Evolutionary conservation across 2,797 vertebrate species (phyloP).

Genomic region (Pantherophis vulpinus): DNA sequence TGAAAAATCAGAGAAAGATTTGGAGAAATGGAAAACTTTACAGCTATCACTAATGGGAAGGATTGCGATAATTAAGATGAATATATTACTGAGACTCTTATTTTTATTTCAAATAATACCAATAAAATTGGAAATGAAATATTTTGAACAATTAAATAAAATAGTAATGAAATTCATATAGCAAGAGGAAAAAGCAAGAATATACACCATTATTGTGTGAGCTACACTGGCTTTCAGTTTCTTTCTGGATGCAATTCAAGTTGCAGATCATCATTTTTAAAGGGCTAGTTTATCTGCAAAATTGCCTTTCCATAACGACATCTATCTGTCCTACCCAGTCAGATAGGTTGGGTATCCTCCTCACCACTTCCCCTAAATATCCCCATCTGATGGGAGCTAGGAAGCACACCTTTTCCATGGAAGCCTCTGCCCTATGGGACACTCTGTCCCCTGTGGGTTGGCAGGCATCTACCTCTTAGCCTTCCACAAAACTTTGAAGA

Average conservation of each 20-base stretch:
- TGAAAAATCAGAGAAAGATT: too few relatives aligned
- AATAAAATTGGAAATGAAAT: too few relatives aligned
- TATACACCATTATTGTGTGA: neutral
- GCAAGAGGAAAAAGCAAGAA: too few relatives aligned
- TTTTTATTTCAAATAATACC: too few relatives aligned
- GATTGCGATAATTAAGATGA: too few relatives aligned
- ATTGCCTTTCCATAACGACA: neutral
- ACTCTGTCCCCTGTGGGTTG: neutral
- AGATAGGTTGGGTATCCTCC: neutral
- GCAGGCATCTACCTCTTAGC: neutral
- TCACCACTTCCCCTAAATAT: neutral
- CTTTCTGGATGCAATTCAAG: neutral
- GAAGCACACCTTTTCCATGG: neutral
- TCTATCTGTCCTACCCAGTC: neutral
- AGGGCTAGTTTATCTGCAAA: neutral
- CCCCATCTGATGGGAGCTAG: neutral
- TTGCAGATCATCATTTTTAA: neutral
- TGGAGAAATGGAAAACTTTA: too few relatives aligned
- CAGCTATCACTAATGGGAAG: too few relatives aligned
- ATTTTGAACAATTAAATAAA: too few relatives aligned
- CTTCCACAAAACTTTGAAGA: neutral
- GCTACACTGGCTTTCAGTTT: neutral
- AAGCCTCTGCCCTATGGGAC: neutral
- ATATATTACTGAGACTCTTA: too few relatives aligned
- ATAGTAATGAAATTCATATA: too few relatives aligned